Conservation (phyloP, 2,113 vertebrate species). For the Penelope pileata region DNA sequence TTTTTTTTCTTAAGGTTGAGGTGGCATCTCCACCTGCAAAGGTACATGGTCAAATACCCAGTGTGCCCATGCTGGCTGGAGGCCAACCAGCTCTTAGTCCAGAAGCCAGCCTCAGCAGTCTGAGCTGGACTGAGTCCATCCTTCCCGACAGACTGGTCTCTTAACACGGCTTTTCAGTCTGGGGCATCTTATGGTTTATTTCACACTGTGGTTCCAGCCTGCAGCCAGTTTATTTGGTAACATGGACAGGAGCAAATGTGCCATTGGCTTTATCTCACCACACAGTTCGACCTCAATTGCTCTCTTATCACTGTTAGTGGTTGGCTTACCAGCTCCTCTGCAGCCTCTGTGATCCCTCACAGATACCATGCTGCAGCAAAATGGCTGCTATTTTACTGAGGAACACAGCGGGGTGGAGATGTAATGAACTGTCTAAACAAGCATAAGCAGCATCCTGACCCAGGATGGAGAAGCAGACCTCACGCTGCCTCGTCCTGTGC, state of each 20-base stretch:
- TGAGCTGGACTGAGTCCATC: background rate
- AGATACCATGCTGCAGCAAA: background rate
- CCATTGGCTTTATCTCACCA: background rate
- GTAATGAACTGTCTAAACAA: background rate
- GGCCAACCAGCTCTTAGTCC: background rate
- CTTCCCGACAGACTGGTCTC: background rate
- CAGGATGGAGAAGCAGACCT: background rate
- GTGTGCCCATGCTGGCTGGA: background rate
- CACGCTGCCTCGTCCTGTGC: background rate
- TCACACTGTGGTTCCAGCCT: background rate
- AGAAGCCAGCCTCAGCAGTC: background rate
- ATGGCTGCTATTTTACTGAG: background rate
- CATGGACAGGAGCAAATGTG: background rate
- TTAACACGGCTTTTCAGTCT: background rate
- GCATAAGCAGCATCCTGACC: background rate
- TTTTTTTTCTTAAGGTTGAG: background rate
- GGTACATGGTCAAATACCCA: background rate
- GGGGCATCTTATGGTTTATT: background rate
- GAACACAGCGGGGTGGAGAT: background rate
- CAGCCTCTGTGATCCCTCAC: background rate
- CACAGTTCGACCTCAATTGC: background rate
- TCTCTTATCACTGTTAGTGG: background rate
- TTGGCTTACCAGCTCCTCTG: background rate
- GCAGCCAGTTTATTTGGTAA: background rate
- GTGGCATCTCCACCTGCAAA: background rate